phyloP scores from a whole-genome alignment of 1,140 invertebrate genomes.

The Belonocnema kinseyi region DNA sequence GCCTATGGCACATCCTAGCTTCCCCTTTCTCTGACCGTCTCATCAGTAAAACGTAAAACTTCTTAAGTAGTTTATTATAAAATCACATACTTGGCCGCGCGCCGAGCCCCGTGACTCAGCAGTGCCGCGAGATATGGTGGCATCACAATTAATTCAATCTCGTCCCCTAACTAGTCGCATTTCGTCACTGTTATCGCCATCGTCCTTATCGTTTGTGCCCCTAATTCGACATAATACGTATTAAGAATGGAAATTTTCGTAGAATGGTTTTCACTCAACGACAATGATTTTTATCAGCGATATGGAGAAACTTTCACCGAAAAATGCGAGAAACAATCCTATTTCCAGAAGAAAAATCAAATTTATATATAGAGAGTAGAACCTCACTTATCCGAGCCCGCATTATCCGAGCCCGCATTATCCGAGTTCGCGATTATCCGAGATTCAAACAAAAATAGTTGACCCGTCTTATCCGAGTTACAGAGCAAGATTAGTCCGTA shows the following conservation, averaged over 20 bases:
- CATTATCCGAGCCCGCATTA: too few relatives aligned
- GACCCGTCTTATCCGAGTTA: too few relatives aligned
- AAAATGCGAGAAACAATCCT: neutral
- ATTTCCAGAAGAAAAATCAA: too few relatives aligned
- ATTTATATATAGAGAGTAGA: too few relatives aligned
- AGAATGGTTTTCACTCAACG: neutral
- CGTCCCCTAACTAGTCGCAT: slow-evolving; percentile 66
- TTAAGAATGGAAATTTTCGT: slow-evolving; percentile 8
- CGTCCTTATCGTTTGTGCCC: slow-evolving; percentile 37
- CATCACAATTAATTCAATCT: slow-evolving; percentile 77
- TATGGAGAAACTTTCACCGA: neutral
- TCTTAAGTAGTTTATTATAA: slow-evolving; percentile 73
- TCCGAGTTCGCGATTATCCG: too few relatives aligned
- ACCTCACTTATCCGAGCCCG: too few relatives aligned
- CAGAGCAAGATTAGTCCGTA: too few relatives aligned
- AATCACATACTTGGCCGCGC: slow-evolving; percentile 76
- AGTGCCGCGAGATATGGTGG: slow-evolving; percentile 76
- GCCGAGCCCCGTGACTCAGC: slow-evolving; percentile 74
- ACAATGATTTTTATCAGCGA: slow-evolving; percentile 1
- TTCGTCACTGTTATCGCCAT: slow-evolving; percentile 45
- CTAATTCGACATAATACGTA: neutral
- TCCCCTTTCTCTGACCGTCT: slow-evolving; percentile 30
- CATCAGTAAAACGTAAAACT: slow-evolving; percentile 59
- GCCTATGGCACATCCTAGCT: slow-evolving; percentile 29
- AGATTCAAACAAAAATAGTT: too few relatives aligned